phyloP scores from a whole-genome alignment of 1,140 invertebrate genomes.

The Meloidogyne chitwoodi region DNA sequence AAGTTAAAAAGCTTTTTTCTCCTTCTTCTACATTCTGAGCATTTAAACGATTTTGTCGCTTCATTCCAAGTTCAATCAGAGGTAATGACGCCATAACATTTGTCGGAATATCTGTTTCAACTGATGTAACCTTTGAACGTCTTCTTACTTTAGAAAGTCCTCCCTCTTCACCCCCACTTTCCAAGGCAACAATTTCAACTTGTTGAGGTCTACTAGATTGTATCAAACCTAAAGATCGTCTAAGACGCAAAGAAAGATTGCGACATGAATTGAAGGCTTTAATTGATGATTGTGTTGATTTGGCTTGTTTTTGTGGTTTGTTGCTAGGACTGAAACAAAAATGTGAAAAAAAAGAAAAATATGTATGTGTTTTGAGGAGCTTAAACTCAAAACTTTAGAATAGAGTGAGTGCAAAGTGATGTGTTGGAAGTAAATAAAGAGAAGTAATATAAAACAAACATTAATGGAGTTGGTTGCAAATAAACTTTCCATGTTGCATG shows the following conservation, averaged over 20 bases:
- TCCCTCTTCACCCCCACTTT: background rate
- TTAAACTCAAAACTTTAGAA: no score
- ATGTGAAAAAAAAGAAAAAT: background rate
- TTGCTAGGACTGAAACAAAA: conserved; percentile 1
- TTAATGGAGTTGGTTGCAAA: conserved; percentile 44
- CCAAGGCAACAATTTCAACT: conserved; percentile 8
- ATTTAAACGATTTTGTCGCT: background rate
- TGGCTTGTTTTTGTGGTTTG: background rate
- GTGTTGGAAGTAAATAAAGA: background rate
- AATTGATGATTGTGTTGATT: conserved; percentile 18
- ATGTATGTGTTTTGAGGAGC: no score
- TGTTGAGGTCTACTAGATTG: background rate
- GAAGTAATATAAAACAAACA: conserved; percentile 39
- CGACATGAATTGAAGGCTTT: conserved; percentile 14
- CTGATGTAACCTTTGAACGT: background rate
- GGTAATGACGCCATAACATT: background rate
- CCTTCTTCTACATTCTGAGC: background rate
- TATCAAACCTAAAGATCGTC: conserved; percentile 7
- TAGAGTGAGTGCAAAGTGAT: no score
- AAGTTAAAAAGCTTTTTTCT: background rate
- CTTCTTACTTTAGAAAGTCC: background rate
- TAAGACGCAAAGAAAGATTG: conserved; percentile 14
- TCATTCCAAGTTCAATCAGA: background rate
- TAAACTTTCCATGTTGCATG: conserved; percentile 64
- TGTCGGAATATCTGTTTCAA: background rate